Evolutionary conservation across 2,797 vertebrate genomes (phyloP).

Genomic region (Takifugu rubripes): DNA sequence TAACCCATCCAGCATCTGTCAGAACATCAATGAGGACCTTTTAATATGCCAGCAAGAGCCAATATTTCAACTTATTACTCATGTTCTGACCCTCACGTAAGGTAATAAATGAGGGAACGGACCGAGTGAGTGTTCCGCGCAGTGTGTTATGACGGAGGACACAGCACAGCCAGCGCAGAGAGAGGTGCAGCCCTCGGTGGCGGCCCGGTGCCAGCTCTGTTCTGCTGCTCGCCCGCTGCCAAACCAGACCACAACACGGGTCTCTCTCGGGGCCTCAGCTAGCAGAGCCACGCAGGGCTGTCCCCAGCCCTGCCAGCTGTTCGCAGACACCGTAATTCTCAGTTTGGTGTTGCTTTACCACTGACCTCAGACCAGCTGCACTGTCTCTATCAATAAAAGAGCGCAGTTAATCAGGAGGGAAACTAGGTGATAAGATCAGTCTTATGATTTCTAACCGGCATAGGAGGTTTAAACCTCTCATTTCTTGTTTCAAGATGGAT

Average conservation of each 20-base stretch:
- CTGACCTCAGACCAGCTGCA: slow-evolving; percentile 60
- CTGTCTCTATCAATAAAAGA: slow-evolving; percentile 43
- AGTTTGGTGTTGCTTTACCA: slow-evolving; percentile 24
- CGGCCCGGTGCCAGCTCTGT: slow-evolving; percentile 47
- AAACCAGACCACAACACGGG: slow-evolving; percentile 71
- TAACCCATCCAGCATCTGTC: slow-evolving; percentile 31
- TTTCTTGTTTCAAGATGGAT: too few relatives aligned
- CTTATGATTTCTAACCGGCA: slow-evolving; percentile 6
- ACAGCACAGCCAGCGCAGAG: slow-evolving; percentile 10
- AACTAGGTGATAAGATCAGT: slow-evolving; percentile 36
- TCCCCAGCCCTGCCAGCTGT: slow-evolving; percentile 62
- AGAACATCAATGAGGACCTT: slow-evolving; percentile 22
- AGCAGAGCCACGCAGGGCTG: slow-evolving; percentile 57
- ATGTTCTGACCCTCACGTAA: slow-evolving; percentile 7
- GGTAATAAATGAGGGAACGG: slow-evolving; percentile 26
- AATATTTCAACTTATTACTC: slow-evolving; percentile 2
- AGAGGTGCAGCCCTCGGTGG: slow-evolving; percentile 19
- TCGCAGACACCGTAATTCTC: slow-evolving; percentile 48
- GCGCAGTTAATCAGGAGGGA: slow-evolving; percentile 11
- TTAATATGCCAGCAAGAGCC: slow-evolving; percentile 13
- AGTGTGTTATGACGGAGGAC: slow-evolving; percentile 15
- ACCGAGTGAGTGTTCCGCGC: slow-evolving; percentile 8
- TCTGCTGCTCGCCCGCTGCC: slow-evolving; percentile 43
- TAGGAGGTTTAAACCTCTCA: too few relatives aligned
- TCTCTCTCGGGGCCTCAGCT: slow-evolving; percentile 47